Percentiles rank a stretch among this genome's conserved stretches.
These are phyloP conservation scores for Hermaeophaga mercurialis DNA, from an alignment of 2,888 invertebrate genomes.

Conservation along the genomic window DNA sequence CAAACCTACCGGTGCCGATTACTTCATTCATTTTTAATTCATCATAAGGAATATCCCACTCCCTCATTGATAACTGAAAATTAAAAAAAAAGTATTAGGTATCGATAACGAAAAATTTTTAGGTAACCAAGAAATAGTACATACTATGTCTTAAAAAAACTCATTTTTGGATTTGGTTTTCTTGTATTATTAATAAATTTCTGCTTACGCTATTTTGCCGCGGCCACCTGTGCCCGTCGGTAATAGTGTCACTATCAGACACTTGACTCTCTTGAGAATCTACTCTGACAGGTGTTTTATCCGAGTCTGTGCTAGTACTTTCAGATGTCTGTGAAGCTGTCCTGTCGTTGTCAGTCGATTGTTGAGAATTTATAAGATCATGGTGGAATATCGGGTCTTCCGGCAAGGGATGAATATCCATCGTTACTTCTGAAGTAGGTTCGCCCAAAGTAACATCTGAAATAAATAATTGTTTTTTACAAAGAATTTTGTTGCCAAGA, in stretches of 20 bases:
- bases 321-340: conserved; percentile 71
- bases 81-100: conserved; percentile 9
- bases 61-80: conserved; percentile 80
- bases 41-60: conserved; percentile 99
- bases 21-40: conserved; percentile 85
- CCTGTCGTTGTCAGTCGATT: conserved; percentile 73
- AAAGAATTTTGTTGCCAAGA: no score
- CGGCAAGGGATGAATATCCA: conserved; percentile 59
- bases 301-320: conserved; percentile 81
- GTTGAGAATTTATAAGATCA: conserved; percentile 50
- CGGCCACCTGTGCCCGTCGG: conserved; percentile 68
- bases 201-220: conserved; percentile 82
- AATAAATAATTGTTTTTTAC: conserved; percentile 13
- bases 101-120: no score
- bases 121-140: no score
- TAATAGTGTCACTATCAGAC: conserved; percentile 66
- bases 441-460: conserved; percentile 52
- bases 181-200: no score
- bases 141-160: no score
- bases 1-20: conserved; percentile 92
- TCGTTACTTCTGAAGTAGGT: conserved; percentile 60
- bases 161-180: no score
- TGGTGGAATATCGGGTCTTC: conserved; percentile 44
- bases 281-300: conserved; percentile 77
- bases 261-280: conserved; percentile 84